Evolutionary conservation across 2,113 vertebrate genomes (phyloP).

Genomic region (Tautogolabrus adspersus): DNA sequence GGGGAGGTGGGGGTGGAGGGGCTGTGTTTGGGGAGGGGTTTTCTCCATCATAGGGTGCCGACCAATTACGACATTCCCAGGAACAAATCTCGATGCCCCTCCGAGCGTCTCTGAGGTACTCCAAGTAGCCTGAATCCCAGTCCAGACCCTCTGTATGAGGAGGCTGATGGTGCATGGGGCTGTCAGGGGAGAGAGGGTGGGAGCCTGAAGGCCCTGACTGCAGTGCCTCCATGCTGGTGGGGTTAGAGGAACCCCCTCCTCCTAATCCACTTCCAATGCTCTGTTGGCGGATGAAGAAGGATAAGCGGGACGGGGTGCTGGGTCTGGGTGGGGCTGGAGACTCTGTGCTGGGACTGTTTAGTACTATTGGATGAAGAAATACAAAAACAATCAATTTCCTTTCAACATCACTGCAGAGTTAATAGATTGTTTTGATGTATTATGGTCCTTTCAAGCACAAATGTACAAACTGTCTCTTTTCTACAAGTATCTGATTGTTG

Average conservation of each 20-base stretch:
- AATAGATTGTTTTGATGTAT: too few relatives aligned
- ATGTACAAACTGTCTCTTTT: neutral
- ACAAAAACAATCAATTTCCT: neutral
- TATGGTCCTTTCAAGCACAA: too few relatives aligned
- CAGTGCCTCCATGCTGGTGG: slow-evolving; percentile 63
- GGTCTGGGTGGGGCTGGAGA: slow-evolving; percentile 85
- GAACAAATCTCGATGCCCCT: slow-evolving; percentile 88
- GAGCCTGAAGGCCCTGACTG: slow-evolving; percentile 49
- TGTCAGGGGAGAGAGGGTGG: slow-evolving; percentile 76
- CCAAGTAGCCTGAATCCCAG: slow-evolving; percentile 92
- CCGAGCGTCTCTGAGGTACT: slow-evolving; percentile 92
- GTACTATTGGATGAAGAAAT: slow-evolving; percentile 70
- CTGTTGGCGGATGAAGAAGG: slow-evolving; percentile 93
- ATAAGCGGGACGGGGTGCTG: slow-evolving; percentile 91
- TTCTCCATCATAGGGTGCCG: slow-evolving; percentile 94
- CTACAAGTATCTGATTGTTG: neutral
- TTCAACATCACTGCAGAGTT: neutral
- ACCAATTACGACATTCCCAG: slow-evolving; percentile 92
- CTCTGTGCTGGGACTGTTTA: slow-evolving; percentile 89
- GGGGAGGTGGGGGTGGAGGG: slow-evolving; percentile 68
- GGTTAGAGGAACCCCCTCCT: slow-evolving; percentile 59
- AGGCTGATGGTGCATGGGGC: slow-evolving; percentile 82
- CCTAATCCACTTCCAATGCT: slow-evolving; percentile 75
- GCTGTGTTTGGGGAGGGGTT: slow-evolving; percentile 83
- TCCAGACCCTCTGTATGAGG: slow-evolving; percentile 79